Evolutionary conservation across 1,140 invertebrate genomes (phyloP), one percentile per base, ranked within the genome.

Genomic region (Gryon sp.): DNA sequence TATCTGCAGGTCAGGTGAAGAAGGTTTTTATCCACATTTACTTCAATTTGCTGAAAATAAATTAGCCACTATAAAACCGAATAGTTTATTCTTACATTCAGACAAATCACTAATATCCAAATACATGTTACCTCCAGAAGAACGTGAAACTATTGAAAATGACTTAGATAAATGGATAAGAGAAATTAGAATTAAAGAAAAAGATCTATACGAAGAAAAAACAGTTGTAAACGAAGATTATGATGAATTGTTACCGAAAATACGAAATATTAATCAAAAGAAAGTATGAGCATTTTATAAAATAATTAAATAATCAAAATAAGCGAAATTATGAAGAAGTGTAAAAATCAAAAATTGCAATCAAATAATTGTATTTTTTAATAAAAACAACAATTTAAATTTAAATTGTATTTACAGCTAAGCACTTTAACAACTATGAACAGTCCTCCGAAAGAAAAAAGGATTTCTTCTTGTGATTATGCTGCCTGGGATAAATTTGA

Each of bases 401-500:
- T n/a, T 4, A 36, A 16, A 48, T 24, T 7, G 2, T 20, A 2
- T 59, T 34, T 32, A 62, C 4, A 48, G 26, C 14, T 68, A 63
- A 76, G 30, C 65, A 52, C 60, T 34, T 9, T 41, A 32, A 15
- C 52, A 65, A 14, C 40, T 2, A 8, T 5, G 6, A 2, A 43
- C 30, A 48, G 22, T 59, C 12, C 40, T 19, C 34, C 57, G 32
- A 80, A 78, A 24, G 36, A 79, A 59, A 87, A 85, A 59, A 78
- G 84, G 41, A 89, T 90, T 26, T 75, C 84, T 20, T 89, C 90
- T 7, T 92, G 89, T 3, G 92, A 93, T 75, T 94, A 94, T 68
- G 81, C 78, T 1, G 89, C 90, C 59, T 94, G 93, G 93, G 91
- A 93, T 79, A 93, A 93, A 82, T 93, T 92, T 79, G 92, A 94